A percentile compares a stretch with the other conserved stretches of the same genome.
Evolutionary conservation across 2,888 invertebrate genomes (phyloP).

Genomic region (Chelonus formosanus): DNA sequence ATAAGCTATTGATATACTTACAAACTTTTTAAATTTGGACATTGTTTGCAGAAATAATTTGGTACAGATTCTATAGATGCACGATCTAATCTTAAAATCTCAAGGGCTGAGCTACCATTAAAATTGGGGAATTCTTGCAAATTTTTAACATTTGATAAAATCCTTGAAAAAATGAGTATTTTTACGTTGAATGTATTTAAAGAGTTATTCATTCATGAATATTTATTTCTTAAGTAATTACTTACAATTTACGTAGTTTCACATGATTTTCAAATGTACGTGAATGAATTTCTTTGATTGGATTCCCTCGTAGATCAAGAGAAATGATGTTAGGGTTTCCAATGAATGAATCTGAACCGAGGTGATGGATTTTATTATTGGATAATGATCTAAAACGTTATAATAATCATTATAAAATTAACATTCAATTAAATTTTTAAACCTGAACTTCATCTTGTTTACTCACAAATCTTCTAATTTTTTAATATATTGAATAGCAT

Average conservation of each 20-base stretch:
- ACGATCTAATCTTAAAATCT: constrained; percentile 83
- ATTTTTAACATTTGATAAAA: constrained; percentile 84
- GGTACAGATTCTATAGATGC: constrained; percentile 81
- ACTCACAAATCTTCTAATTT: constrained; percentile 88
- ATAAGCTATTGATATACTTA: constrained; percentile 68
- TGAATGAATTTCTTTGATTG: constrained; percentile 54
- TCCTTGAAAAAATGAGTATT: constrained; percentile 67
- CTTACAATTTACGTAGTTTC: constrained; percentile 82
- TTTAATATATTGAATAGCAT: constrained; percentile 77
- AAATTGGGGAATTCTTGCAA: constrained; percentile 84
- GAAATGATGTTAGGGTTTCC: constrained; percentile 75
- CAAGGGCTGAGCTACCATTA: constrained; percentile 81
- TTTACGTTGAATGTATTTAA: neutral
- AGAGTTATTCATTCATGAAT: neutral
- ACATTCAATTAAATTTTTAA: neutral
- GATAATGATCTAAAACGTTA: constrained; percentile 74
- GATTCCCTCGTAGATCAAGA: constrained; percentile 79
- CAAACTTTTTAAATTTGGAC: constrained; percentile 85
- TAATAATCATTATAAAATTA: constrained; percentile 6
- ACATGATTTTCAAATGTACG: constrained; percentile 71
- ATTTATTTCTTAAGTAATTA: constrained; percentile 46
- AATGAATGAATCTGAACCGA: constrained; percentile 77
- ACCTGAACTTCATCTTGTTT: too few relatives aligned
- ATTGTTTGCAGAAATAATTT: constrained; percentile 76
- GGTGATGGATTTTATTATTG: constrained; percentile 81